Evolutionary conservation across 2,113 vertebrate species (phyloP).

Genomic region (Sinocyclocheilus rhinocerous): DNA sequence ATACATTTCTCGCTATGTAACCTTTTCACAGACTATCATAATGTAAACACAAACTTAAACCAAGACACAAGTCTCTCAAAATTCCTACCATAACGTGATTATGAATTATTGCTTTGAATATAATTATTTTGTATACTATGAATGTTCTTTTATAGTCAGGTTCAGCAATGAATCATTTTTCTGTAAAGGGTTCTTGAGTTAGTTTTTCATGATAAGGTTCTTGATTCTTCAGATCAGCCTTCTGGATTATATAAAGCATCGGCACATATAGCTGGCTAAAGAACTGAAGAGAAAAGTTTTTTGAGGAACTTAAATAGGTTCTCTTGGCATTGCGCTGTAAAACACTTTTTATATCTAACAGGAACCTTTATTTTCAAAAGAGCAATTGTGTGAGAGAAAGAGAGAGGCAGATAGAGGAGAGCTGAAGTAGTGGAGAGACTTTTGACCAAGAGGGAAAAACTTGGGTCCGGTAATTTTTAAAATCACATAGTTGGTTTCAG

Average conservation of each 20-base stretch:
- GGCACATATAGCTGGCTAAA: too few species aligned
- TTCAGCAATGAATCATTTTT: too few species aligned
- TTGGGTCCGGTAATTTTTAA: slow-evolving; percentile 40
- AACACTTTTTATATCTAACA: not conserved
- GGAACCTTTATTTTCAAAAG: not conserved
- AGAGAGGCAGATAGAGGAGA: not conserved
- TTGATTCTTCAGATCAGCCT: not conserved
- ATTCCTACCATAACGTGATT: not conserved
- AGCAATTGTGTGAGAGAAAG: not conserved
- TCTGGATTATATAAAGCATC: not conserved
- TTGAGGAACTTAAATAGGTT: not conserved
- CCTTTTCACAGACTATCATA: not conserved
- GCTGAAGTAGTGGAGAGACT: not conserved
- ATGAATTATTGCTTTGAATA: not conserved
- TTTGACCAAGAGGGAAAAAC: not conserved
- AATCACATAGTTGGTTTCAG: slow-evolving; percentile 14
- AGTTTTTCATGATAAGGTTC: not conserved
- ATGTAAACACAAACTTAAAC: not conserved
- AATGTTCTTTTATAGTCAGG: not conserved
- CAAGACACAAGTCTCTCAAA: not conserved
- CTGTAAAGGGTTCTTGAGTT: not conserved
- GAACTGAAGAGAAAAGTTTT: not conserved
- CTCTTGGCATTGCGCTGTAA: too few species aligned
- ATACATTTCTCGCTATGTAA: not conserved
- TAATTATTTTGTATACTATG: not conserved